These are phyloP conservation scores for Hoplodrina blanda DNA, from an alignment of 2,888 invertebrate species.

Conservation along the genomic window DNA sequence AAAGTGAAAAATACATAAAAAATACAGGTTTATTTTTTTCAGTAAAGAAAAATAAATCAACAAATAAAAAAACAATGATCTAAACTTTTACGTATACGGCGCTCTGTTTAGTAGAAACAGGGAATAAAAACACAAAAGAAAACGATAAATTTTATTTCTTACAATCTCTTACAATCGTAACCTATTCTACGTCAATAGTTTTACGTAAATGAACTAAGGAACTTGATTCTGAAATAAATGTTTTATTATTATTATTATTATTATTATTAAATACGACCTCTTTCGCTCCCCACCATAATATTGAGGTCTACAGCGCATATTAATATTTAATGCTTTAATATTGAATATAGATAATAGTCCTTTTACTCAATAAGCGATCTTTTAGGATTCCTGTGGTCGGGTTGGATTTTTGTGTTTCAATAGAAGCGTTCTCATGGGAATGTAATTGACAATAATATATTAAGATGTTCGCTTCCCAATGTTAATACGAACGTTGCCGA, in stretches of 20 bases:
- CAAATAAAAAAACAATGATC: neutral
- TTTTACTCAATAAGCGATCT: slow-evolving; percentile 25
- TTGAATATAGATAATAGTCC: slow-evolving; percentile 20
- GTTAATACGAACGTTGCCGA: slow-evolving; percentile 37
- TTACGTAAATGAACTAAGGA: too few species aligned
- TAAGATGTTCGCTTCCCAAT: slow-evolving; percentile 28
- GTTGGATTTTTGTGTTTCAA: slow-evolving; percentile 34
- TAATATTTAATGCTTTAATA: slow-evolving; percentile 47
- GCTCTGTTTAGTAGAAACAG: neutral
- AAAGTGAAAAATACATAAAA: neutral
- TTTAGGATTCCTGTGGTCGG: slow-evolving; percentile 15
- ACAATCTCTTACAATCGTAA: slow-evolving; percentile 34
- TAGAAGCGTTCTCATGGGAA: slow-evolving; percentile 32
- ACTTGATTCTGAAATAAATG: too few species aligned
- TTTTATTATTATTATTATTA: too few species aligned
- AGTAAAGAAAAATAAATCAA: neutral
- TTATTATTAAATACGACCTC: too few species aligned
- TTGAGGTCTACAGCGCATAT: slow-evolving; percentile 24
- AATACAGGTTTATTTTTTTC: neutral
- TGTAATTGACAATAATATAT: slow-evolving; percentile 50
- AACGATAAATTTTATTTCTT: slow-evolving; percentile 29
- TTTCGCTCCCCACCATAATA: slow-evolving; percentile 15
- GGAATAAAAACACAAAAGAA: slow-evolving; percentile 32
- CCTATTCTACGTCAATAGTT: slow-evolving; percentile 42
- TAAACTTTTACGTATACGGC: neutral